Evolutionary conservation across 2,888 invertebrate species (phyloP).

Genomic region (Drosophila helvetica): DNA sequence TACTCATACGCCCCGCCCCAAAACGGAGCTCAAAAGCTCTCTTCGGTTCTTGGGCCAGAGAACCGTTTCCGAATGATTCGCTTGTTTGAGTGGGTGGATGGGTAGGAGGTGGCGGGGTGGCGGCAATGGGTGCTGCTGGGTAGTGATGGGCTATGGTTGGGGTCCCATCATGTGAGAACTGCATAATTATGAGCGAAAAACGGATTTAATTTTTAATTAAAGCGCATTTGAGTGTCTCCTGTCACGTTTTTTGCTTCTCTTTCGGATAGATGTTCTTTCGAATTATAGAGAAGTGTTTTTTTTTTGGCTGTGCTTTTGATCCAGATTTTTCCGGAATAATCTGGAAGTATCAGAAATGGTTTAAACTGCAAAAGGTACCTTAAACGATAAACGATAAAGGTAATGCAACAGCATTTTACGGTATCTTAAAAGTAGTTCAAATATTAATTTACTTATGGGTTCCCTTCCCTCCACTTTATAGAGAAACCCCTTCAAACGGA

Average conservation of each 20-base stretch:
- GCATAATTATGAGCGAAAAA: constrained; percentile 69
- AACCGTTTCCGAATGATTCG: constrained; percentile 43
- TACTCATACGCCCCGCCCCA: constrained; percentile 60
- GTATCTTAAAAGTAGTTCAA: neutral
- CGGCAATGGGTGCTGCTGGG: neutral
- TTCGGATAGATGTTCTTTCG: constrained; percentile 7
- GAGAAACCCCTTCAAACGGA: neutral
- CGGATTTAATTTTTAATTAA: constrained; percentile 73
- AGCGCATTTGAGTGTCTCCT: constrained; percentile 56
- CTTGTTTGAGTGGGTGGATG: constrained; percentile 6
- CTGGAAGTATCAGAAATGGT: neutral
- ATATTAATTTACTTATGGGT: constrained; percentile 2
- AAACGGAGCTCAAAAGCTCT: constrained; percentile 18
- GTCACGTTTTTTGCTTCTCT: constrained; percentile 23
- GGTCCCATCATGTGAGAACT: constrained; percentile 57
- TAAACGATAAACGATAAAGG: too few species aligned
- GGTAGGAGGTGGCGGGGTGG: neutral
- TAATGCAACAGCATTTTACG: too few species aligned
- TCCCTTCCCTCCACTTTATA: too few species aligned
- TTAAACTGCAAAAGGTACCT: too few species aligned
- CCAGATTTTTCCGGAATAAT: neutral
- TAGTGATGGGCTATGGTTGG: neutral
- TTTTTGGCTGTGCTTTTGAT: constrained; percentile 15
- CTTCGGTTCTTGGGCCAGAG: constrained; percentile 47
- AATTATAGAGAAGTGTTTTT: constrained; percentile 1